Base-by-base conservation (phyloP, 2,888 invertebrate species). In the Heteropelma amictum region DNA sequence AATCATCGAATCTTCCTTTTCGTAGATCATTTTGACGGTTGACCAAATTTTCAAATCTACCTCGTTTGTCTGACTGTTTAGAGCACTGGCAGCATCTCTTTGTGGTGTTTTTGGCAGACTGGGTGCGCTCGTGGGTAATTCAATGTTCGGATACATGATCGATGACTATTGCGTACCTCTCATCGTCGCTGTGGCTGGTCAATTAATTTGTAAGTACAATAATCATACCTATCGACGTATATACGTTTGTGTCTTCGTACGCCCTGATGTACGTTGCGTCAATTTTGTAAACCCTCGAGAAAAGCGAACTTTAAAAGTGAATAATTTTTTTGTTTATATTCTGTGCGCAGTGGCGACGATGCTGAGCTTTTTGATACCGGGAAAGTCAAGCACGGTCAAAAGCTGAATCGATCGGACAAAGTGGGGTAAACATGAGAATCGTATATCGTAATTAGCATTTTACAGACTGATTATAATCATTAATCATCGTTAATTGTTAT, bases 101-200 rank as follows among this genome's bases (percentile, higher is more conserved):
- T 94, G 94, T 10, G 90, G 94, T 75, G 94, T 95, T 14, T 93
- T 93, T 83, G 95, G 94, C 65, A 91, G 95, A 90, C 92, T 93
- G 79, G 95, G 95, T 51, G 95, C 94, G 77, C 90, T 95, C 65
- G 87, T 94, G 54, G 95, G 95, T 70, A 95, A 95, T 89, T 89
- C 94, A 79, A 90, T 94, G 68, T 95, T 95, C 85, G 95, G 95
- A 67, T 94, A 93, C 89, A 91, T 95, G 79, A 94, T 95, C 81
- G 95, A 95, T 89, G 91, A 94, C 83, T 93, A 94, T 89, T 95
- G 95, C 86, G 92, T 93, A 68, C 8, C 68, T 7, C 42, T 78
- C 2, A 83, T 86, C 23, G 49, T 79, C 7, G 88, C 94, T 67
- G 94, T 95, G 89, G 91, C 94, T 75, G 91, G 92, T 83, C 92